Evolutionary conservation across 2,113 vertebrate species (phyloP).

Genomic region (Atlantisia rogersi): DNA sequence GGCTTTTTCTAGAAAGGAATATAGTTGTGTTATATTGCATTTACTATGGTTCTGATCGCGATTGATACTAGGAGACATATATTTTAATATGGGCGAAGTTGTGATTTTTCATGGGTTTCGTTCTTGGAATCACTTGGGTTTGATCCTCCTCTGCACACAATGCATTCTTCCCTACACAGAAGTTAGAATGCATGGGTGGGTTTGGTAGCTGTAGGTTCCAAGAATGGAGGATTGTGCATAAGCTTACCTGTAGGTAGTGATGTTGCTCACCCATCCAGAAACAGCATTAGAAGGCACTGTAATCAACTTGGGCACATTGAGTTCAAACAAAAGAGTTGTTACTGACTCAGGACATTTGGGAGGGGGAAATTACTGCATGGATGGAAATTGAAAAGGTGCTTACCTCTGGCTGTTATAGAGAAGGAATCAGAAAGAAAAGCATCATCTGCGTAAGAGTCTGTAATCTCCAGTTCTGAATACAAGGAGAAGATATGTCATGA

Average conservation of each 20-base stretch:
- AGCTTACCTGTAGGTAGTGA: not conserved
- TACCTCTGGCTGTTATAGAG: not conserved
- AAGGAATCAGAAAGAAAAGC: not conserved
- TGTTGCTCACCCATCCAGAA: not conserved
- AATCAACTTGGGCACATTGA: fast-evolving
- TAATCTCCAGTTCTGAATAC: not conserved
- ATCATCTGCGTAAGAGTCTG: not conserved
- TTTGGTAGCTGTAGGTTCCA: not conserved
- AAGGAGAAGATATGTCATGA: not conserved
- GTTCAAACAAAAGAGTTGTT: not conserved
- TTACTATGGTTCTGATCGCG: not conserved
- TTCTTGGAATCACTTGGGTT: not conserved
- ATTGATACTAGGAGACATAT: fast-evolving
- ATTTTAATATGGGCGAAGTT: not conserved
- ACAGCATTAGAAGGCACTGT: not conserved
- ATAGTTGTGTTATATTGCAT: not conserved
- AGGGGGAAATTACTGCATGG: not conserved
- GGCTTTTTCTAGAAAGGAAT: not conserved
- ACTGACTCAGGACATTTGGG: not conserved
- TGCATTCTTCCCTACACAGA: not conserved
- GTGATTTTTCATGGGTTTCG: not conserved
- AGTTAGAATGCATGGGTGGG: not conserved
- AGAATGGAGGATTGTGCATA: not conserved
- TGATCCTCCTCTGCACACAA: not conserved
- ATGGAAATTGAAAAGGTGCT: not conserved